A percentile compares a stretch with the other conserved stretches of the same genome.
These are phyloP conservation scores for Torymus tubicola DNA, from an alignment of 2,888 invertebrate species.

Conservation along the genomic window DNA sequence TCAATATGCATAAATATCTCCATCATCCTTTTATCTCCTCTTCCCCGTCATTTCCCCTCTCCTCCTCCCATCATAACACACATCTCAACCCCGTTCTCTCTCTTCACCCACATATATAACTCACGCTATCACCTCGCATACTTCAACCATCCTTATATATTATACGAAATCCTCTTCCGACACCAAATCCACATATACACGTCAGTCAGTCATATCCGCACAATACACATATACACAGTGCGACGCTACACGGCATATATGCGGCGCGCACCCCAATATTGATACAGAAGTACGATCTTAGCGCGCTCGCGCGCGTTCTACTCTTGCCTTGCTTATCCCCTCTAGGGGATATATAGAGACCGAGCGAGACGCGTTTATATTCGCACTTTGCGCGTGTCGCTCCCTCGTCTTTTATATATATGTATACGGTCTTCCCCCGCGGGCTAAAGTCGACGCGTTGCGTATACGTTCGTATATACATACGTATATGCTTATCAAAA, in stretches of 20 bases:
- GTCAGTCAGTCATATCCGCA: constrained; percentile 26
- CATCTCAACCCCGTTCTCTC: neutral
- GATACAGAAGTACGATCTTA: constrained; percentile 72
- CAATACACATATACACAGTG: constrained; percentile 31
- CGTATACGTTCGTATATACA: too few relatives aligned
- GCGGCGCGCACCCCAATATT: constrained; percentile 65
- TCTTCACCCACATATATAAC: neutral
- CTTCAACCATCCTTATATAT: too few relatives aligned
- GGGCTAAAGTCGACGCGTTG: too few relatives aligned
- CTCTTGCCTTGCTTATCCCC: constrained; percentile 40
- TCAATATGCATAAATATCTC: neutral
- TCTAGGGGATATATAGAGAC: constrained; percentile 59
- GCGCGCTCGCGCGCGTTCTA: constrained; percentile 19
- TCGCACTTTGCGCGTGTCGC: constrained; percentile 68
- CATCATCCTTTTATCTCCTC: constrained; percentile 3
- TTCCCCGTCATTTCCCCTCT: constrained; percentile 21
- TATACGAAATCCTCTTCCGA: constrained; percentile 32
- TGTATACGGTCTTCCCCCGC: neutral
- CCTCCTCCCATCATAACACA: constrained; percentile 26
- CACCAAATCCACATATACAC: constrained; percentile 17
- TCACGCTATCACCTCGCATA: neutral
- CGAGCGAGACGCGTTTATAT: constrained; percentile 74
- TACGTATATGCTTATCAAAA: constrained; percentile 72
- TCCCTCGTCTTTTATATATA: constrained; percentile 35
- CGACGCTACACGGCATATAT: constrained; percentile 37